Conservation (phyloP, 2,888 invertebrate species). For the Euzetes globulus region DNA sequence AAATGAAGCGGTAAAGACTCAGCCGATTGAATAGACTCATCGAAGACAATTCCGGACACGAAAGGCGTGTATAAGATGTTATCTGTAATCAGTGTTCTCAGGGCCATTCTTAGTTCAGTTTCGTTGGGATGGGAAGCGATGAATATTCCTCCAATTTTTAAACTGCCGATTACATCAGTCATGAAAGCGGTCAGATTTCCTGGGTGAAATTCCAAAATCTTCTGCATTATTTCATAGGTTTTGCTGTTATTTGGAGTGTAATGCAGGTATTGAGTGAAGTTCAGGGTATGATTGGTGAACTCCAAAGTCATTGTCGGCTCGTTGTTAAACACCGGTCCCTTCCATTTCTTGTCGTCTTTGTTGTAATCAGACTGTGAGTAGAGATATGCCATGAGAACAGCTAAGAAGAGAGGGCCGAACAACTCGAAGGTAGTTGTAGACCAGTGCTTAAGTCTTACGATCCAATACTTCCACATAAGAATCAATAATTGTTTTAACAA, state of each 20-base stretch:
- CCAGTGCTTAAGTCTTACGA: slow-evolving; percentile 10
- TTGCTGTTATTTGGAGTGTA: neutral
- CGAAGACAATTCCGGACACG: too few relatives aligned
- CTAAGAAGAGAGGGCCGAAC: slow-evolving; percentile 14
- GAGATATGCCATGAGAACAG: neutral
- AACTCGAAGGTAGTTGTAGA: slow-evolving; percentile 23
- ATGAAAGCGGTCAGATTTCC: neutral
- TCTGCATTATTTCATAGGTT: neutral
- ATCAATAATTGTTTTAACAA: slow-evolving; percentile 9
- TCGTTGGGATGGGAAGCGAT: too few relatives aligned
- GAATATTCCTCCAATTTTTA: neutral
- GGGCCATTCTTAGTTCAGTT: too few relatives aligned
- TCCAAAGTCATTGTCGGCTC: neutral
- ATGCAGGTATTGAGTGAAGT: neutral
- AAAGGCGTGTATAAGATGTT: too few relatives aligned
- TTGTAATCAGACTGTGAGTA: neutral
- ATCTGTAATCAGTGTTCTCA: too few relatives aligned
- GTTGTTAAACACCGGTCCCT: too few relatives aligned
- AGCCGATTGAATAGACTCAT: too few relatives aligned
- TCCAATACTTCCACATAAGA: slow-evolving; percentile 30
- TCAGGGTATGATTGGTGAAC: neutral
- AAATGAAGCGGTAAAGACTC: too few relatives aligned
- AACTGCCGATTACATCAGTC: neutral
- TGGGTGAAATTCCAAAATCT: neutral
- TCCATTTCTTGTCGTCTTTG: neutral